These are phyloP conservation scores for Phrynocephalus guinanensis DNA, from an alignment of 2,797 vertebrate species.

Conservation along the genomic window DNA sequence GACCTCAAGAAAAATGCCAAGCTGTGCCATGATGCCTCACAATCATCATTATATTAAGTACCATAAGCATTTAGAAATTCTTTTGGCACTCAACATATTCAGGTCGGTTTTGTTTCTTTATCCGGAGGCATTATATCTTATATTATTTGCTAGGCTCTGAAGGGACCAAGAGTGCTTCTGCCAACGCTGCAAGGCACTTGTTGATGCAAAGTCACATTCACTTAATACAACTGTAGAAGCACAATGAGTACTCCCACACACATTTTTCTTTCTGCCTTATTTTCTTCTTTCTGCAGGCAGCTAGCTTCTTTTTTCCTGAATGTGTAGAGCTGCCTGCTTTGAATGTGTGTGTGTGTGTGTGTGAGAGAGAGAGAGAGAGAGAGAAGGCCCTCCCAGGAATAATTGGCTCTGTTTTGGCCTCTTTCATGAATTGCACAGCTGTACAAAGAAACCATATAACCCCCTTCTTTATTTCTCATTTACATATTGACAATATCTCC, in stretches of 20 bases:
- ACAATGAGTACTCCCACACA: background rate
- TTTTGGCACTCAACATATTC: background rate
- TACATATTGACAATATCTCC: constrained; percentile 6
- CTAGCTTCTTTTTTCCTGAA: background rate
- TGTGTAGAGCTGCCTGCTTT: background rate
- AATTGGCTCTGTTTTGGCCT: background rate
- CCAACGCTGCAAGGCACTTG: background rate
- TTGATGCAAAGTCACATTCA: constrained; percentile 16
- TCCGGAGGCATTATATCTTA: background rate
- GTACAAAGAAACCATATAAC: background rate
- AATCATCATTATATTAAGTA: background rate
- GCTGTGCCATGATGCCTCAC: too few relatives aligned
- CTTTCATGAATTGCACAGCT: constrained; percentile 23
- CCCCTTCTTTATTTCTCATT: background rate
- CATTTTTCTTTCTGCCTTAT: background rate
- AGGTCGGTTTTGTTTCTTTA: background rate
- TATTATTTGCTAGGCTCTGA: background rate
- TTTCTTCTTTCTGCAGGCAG: constrained; percentile 24
- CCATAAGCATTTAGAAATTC: background rate
- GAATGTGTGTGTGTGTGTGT: background rate
- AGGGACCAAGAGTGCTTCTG: background rate
- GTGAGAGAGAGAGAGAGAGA: constrained; percentile 11
- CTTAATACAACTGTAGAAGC: background rate
- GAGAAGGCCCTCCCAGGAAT: background rate
- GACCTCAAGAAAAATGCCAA: background rate